phyloP scores from a whole-genome alignment of 1,140 invertebrate species.

The Sitobion miscanthi region DNA sequence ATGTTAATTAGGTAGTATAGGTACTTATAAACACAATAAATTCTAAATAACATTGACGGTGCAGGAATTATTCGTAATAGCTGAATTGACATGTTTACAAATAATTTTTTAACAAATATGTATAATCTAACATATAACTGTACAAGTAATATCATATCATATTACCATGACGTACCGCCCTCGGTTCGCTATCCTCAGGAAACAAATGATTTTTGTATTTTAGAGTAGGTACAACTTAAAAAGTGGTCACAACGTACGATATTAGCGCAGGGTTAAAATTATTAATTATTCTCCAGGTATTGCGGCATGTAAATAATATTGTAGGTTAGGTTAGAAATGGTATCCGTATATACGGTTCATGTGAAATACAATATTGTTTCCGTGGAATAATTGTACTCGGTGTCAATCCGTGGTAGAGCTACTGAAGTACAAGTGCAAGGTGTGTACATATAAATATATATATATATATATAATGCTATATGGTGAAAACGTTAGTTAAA shows the following conservation, averaged over 20 bases:
- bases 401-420: background rate
- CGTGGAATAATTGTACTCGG: background rate
- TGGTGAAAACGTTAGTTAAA: background rate
- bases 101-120: background rate
- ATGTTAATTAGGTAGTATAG: no score
- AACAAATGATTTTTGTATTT: background rate
- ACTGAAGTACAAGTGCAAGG: background rate
- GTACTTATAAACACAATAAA: no score
- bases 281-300: background rate
- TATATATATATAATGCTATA: background rate
- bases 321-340: background rate
- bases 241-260: no score
- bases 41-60: no score
- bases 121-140: background rate
- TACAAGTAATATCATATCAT: no score
- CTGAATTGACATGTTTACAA: background rate
- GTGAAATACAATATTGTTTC: background rate
- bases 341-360: background rate
- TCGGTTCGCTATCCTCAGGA: background rate
- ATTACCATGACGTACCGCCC: no score
- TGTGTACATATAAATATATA: no score
- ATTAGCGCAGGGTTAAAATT: no score
- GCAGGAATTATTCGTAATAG: no score
- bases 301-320: background rate
- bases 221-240: no score